These are phyloP conservation scores for Lonchura striata DNA, from an alignment of 2,113 vertebrate genomes.

Conservation along the genomic window DNA sequence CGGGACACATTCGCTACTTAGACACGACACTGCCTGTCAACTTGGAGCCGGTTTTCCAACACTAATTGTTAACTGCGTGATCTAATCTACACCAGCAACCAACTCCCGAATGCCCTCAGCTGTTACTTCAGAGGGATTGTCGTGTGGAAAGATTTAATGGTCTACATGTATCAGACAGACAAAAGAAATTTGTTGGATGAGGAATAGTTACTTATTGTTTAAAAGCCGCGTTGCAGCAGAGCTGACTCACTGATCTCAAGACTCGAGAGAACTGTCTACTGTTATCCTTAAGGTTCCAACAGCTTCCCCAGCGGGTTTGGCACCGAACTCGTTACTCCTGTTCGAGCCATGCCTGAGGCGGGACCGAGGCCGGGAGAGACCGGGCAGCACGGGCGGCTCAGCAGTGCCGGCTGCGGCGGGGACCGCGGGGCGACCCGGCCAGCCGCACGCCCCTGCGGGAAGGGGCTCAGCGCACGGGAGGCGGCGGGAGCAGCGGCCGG, in stretches of 20 bases:
- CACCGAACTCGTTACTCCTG: neutral
- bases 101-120: neutral
- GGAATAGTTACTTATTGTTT: neutral
- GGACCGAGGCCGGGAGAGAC: neutral
- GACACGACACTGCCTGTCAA: too few relatives aligned
- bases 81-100: neutral
- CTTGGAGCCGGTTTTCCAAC: neutral
- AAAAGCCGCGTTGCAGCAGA: neutral
- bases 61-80: neutral
- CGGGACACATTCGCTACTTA: neutral
- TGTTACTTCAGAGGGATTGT: neutral
- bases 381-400: too few relatives aligned
- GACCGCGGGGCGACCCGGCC: neutral
- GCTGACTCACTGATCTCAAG: neutral
- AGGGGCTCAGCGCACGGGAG: neutral
- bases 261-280: neutral
- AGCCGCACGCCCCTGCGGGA: neutral
- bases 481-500: neutral
- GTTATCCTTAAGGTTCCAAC: rapidly evolving
- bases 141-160: neutral
- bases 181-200: neutral
- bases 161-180: rapidly evolving
- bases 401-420: neutral
- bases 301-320: neutral
- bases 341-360: neutral